Evolutionary conservation across 1,140 invertebrate genomes (phyloP).

Genomic region (Bombus difficillimus): DNA sequence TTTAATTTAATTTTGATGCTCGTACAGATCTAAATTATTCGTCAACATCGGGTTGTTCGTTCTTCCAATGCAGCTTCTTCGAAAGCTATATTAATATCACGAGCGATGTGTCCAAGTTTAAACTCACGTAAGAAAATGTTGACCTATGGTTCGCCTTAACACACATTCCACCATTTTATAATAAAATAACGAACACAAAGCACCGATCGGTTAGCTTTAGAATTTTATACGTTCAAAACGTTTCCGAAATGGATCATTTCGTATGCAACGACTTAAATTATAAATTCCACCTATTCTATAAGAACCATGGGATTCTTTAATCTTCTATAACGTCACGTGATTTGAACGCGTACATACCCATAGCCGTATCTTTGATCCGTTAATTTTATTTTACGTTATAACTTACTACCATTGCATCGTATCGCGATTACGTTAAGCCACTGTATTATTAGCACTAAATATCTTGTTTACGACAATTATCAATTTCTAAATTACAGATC

Average conservation of each 20-base stretch:
- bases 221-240: not conserved
- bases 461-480: not conserved
- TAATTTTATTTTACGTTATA: too few relatives aligned
- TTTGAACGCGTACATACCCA: too few relatives aligned
- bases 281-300: fast-evolving
- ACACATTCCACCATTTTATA: not conserved
- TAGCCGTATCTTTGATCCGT: too few relatives aligned
- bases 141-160: not conserved
- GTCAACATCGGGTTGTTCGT: not conserved
- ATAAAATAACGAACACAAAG: not conserved
- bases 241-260: not conserved
- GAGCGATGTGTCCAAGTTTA: not conserved
- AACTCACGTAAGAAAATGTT: not conserved
- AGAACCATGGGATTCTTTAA: not conserved
- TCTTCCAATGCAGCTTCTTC: not conserved
- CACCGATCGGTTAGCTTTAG: not conserved
- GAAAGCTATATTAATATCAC: not conserved
- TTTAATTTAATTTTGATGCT: not conserved
- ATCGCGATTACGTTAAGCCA: not conserved
- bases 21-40: not conserved
- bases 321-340: too few relatives aligned
- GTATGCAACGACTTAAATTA: not conserved
- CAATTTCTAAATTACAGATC: not conserved
- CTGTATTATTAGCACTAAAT: not conserved
- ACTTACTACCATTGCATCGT: too few relatives aligned